These are phyloP conservation scores for Gymnocypris eckloni DNA, from an alignment of 2,797 vertebrate species.

Conservation along the genomic window DNA sequence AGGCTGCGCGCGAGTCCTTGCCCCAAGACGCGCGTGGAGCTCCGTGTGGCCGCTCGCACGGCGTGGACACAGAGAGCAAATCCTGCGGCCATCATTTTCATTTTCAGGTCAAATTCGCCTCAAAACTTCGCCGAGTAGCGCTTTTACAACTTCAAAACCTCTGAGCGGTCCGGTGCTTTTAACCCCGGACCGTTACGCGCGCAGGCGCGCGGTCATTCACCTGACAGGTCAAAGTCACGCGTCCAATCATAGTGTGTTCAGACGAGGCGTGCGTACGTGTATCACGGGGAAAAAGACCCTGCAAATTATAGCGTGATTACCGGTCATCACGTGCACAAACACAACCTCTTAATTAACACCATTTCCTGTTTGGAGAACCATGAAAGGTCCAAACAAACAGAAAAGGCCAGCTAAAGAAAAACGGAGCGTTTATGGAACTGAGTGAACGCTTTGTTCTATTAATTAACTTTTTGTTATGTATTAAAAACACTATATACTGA, in stretches of 20 bases:
- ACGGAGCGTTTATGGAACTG: no score
- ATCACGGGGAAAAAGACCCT: not conserved
- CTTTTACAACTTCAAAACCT: not conserved
- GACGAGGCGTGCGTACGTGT: not conserved
- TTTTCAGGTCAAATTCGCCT: not conserved
- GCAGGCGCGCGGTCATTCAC: slow-evolving; percentile 51
- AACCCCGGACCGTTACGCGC: slow-evolving; percentile 12
- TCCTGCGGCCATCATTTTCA: not conserved
- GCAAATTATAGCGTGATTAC: not conserved
- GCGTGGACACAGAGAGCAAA: not conserved
- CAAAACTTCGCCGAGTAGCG: not conserved
- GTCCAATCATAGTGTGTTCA: not conserved
- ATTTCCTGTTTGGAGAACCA: slow-evolving; percentile 52
- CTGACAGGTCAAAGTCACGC: slow-evolving; percentile 38
- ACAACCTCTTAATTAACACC: slow-evolving; percentile 44
- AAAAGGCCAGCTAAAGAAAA: not conserved
- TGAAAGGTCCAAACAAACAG: not conserved
- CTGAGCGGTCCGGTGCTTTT: not conserved
- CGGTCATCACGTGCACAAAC: slow-evolving; percentile 34
- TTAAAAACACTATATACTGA: not conserved
- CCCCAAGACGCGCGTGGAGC: not conserved
- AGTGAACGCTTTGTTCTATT: not conserved
- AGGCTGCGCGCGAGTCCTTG: slow-evolving; percentile 28
- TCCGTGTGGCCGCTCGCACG: slow-evolving; percentile 5
- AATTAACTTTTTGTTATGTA: no score